Base-by-base conservation (phyloP, 2,888 invertebrate species). In the Agrilus cyanescens region DNA sequence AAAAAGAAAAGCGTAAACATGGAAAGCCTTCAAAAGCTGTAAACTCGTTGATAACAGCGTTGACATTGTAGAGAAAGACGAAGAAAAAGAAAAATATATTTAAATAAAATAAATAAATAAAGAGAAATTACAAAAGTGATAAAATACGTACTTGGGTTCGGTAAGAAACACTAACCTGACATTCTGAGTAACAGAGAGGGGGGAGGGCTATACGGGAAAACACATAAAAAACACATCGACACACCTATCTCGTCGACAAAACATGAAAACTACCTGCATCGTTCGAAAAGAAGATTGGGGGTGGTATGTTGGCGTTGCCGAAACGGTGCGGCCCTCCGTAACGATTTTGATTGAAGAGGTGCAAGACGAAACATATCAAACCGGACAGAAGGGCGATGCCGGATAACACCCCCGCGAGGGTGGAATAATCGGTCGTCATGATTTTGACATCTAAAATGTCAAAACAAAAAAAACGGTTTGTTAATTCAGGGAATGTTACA, bases 331-430 rank as follows among this genome's bases (percentile, higher is more conserved):
- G 69, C 52, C 75, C 69, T 48, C 71, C 66, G 57, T 74, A 75
- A 45, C 76, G 65, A 50, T 74, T 74, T 58, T 75, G 72, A 53
- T 83, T 83, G 70, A 90, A 90, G 56, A 90, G 74, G 63, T 85
- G 86, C 58, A 90, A 72, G 56, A 89, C 89, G 75, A 90, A 85
- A 70, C 90, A 90, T 58, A 90, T 82, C 54, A 90, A 75, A 38
- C 84, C 89, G 31, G 84, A 86, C 59, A 90, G 74, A 60, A 90
- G 79, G 55, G 87, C 85, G 63, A 90, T 82, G 50, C 89, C 89
- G 53, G 86, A 81, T 59, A 84, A 78, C 51, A 90, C 86, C 53
- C 87, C 87, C 60, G 89, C 75, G 59, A 90, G 74, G 56, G 89
- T 88, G 61, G 88, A 85, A 68, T 89, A 72, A 71, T 90, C 86